Base-by-base conservation (phyloP, 2,797 vertebrate species). In the Spinus pinus region DNA sequence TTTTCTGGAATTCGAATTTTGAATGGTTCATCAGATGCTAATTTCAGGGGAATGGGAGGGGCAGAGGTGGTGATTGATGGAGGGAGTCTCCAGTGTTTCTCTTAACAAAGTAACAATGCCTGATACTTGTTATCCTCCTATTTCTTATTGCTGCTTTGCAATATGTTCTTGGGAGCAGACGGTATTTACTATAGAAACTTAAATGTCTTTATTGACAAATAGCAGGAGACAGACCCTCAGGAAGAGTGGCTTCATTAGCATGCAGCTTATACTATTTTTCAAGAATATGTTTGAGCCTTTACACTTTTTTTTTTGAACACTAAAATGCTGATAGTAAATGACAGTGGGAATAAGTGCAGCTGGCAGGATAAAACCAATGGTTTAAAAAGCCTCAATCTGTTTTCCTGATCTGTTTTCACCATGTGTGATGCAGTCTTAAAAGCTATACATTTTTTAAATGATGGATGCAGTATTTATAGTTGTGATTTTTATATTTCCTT, bases 381-480 rank as follows among this genome's bases (percentile, higher is more conserved):
- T 96, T 98, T 97, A 96, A 97, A 97, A 97, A 97, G 93, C 90
- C 93, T 96, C 97, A 97, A 93, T 96, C 93, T 94, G 95, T 97
- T 97, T 97, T 91, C 87, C 49, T 94, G 94, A 83, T 94, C 96
- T 92, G 79, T 94, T 95, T 94, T 90, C 70, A 88, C 80, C 73
- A 93, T 81, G 69, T 81, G 75, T 72, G 92, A 91, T 89, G 70
- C 54, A 88, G 69, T 56, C 85, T 92, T 92, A 78, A 89, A 88
- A 94, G 73, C 79, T 75, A 94, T 94, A 92, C 49, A 53, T 90
- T 94, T 93, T 88, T 6, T 0, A 86, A 91, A 86, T 88, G 80
- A 88, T 64, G 66, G 82, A 70, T 84, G 61, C 30, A 27, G 54
- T 83, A 89, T 90, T 96, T 94, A 78, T 90, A 86, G 89, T 39